Percentiles rank a stretch among this genome's conserved stretches.
phyloP scores from a whole-genome alignment of 2,888 invertebrate genomes.

The Galerucella pusilla region DNA sequence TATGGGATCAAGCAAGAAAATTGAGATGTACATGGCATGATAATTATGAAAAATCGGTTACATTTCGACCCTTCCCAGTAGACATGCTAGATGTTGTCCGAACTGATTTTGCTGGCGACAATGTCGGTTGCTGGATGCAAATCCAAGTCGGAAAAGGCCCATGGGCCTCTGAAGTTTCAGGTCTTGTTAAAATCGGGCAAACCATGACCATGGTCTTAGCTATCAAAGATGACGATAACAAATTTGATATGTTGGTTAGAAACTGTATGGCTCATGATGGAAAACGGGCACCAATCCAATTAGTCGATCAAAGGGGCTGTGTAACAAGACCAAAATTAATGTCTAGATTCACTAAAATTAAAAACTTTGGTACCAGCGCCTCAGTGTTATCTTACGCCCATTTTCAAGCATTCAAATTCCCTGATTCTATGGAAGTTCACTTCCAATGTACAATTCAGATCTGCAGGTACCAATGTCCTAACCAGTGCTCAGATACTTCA shows the following conservation, averaged over 20 bases:
- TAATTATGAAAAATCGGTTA: slow-evolving; percentile 94
- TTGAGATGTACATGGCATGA: slow-evolving; percentile 95
- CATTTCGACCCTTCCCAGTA: slow-evolving; percentile 93
- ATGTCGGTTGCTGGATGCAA: slow-evolving; percentile 98
- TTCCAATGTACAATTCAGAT: slow-evolving; percentile 96
- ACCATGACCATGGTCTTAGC: slow-evolving; percentile 97
- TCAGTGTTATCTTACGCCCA: slow-evolving; percentile 92
- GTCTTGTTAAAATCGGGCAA: slow-evolving; percentile 93
- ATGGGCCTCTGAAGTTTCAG: slow-evolving; percentile 95
- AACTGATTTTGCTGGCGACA: slow-evolving; percentile 94
- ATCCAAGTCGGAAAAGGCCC: slow-evolving; percentile 94
- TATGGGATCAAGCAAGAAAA: slow-evolving; percentile 95
- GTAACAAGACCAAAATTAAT: slow-evolving; percentile 92
- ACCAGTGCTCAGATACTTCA: slow-evolving; percentile 77
- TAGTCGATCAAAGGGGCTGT: slow-evolving; percentile 93
- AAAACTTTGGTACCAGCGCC: slow-evolving; percentile 93
- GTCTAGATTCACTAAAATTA: slow-evolving; percentile 94
- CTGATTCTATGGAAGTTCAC: slow-evolving; percentile 96
- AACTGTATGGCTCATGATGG: slow-evolving; percentile 96
- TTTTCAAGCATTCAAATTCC: slow-evolving; percentile 96
- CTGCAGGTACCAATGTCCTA: slow-evolving; percentile 91
- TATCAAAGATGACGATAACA: slow-evolving; percentile 94
- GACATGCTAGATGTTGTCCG: slow-evolving; percentile 96
- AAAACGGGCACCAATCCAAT: slow-evolving; percentile 90
- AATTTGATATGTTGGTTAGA: slow-evolving; percentile 94